These are phyloP conservation scores for Muntiacus muntjak DNA, from an alignment of 2,113 vertebrate species.

Conservation along the genomic window DNA sequence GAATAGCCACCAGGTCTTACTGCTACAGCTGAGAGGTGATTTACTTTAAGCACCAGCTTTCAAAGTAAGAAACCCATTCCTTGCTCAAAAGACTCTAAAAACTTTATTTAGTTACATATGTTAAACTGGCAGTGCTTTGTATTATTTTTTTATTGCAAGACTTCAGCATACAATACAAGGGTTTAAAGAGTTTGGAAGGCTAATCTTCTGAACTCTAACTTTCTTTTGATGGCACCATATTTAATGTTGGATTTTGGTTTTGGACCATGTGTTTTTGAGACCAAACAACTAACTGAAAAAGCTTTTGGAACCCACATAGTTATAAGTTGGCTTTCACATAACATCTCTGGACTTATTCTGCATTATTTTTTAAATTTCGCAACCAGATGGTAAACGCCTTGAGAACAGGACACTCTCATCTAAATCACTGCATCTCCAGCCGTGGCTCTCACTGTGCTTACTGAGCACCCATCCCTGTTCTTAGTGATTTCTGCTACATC, in stretches of 20 bases:
- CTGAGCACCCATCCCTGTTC: background rate
- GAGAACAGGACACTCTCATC: background rate
- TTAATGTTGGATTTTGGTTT: constrained; percentile 17
- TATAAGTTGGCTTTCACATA: background rate
- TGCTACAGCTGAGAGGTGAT: too few species aligned
- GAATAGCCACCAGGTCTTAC: background rate
- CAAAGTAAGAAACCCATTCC: background rate
- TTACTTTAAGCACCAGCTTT: background rate
- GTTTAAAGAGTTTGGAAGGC: background rate
- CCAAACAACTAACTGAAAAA: constrained; percentile 29
- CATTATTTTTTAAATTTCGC: background rate
- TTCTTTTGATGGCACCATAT: background rate
- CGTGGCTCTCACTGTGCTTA: background rate
- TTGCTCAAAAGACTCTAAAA: background rate
- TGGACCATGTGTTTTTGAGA: constrained; percentile 7
- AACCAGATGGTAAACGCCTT: background rate
- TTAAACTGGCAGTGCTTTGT: background rate
- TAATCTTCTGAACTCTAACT: background rate
- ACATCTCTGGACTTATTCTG: background rate
- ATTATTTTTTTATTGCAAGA: background rate
- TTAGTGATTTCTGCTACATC: background rate
- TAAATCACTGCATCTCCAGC: background rate
- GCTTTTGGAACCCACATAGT: constrained; percentile 13
- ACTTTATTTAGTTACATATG: background rate
- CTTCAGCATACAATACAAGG: background rate